Evolutionary conservation across 2,888 invertebrate genomes (phyloP).

Genomic region (Pseudanteris insignis): DNA sequence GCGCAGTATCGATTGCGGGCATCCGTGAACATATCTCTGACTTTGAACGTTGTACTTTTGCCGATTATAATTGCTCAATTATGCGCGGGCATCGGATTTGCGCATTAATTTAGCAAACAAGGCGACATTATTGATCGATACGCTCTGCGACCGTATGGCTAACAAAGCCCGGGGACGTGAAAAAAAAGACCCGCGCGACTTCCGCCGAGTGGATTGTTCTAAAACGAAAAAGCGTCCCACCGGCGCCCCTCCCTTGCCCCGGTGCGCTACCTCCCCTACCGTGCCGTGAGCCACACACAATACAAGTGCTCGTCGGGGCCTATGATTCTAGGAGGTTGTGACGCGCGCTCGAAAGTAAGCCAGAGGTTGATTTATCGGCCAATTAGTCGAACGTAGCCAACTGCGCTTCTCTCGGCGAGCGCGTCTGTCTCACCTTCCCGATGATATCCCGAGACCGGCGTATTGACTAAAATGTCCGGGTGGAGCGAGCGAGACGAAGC

Average conservation of each 20-base stretch:
- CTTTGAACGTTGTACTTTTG: too few relatives aligned
- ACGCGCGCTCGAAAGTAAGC: slow-evolving; percentile 54
- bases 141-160: slow-evolving; percentile 12
- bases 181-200: slow-evolving; percentile 9
- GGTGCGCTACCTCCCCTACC: too few relatives aligned
- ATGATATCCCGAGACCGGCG: slow-evolving; percentile 56
- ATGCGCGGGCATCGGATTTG: slow-evolving; percentile 1
- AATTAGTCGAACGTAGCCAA: slow-evolving; percentile 65
- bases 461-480: slow-evolving; percentile 41
- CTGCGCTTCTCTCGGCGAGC: slow-evolving; percentile 60
- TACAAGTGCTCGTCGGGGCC: slow-evolving; percentile 36
- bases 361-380: slow-evolving; percentile 66
- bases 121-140: slow-evolving; percentile 20
- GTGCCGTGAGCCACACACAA: too few relatives aligned
- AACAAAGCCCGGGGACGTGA: slow-evolving; percentile 6
- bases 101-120: slow-evolving; percentile 10
- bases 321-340: slow-evolving; percentile 39
- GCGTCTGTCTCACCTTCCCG: slow-evolving; percentile 64
- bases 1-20: too few relatives aligned
- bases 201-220: slow-evolving; percentile 35
- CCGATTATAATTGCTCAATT: slow-evolving; percentile 19
- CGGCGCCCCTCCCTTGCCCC: too few relatives aligned
- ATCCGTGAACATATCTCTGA: too few relatives aligned
- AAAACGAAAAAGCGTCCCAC: slow-evolving; percentile 33
- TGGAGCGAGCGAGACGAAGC: slow-evolving; percentile 5